Base-by-base conservation (phyloP, 2,797 vertebrate species). In the Mallotus villosus region DNA sequence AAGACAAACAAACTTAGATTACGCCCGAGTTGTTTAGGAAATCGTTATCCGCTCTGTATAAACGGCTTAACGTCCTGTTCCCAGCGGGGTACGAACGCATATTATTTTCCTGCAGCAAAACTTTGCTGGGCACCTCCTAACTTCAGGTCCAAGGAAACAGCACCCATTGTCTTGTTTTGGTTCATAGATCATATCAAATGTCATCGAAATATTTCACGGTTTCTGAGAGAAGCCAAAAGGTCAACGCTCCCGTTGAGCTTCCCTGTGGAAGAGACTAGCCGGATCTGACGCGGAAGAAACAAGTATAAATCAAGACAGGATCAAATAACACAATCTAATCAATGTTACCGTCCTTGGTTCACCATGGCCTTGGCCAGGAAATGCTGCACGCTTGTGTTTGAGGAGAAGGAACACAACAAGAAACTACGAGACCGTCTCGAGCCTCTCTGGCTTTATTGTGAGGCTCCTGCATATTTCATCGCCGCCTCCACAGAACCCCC, bases 301-400 rank as follows among this genome's bases (percentile, higher is more conserved):
- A 41, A 63, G 12, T 63, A 41, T 25, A 75, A 77, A 80, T 41
- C 74, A 72, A 51, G 78, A 76, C 59, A 68, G 16, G 57, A 66
- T n/a, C 67, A 53, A n/a, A 49, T 68, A 74, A 76, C 70, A 53
- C 70, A 79, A 78, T 63, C 70, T n/a, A 74, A 69, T 83, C 69
- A 74, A 72, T 78, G 74, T 32, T n/a, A 62, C 63, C 29, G 71
- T 73, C 75, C 64, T 68, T 61, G 11, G 71, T 60, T 70, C 34
- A 62, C 57, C 2, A 60, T 68, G 60, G 65, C 37, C 65, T 62
- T 70, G 41, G 63, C 37, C 37, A 41, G 37, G 37, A 41, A 41
- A 41, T 41, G 37, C n/a, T 41, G 37, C 37, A 11, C 32, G 32
- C 27, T 29, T 29, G 4, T 4, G 27, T 29, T 41, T 12, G 37